A percentile compares a stretch with the other conserved stretches of the same genome.
Conservation (phyloP, 1,140 invertebrate genomes). For the Scaptomyza montana region DNA sequence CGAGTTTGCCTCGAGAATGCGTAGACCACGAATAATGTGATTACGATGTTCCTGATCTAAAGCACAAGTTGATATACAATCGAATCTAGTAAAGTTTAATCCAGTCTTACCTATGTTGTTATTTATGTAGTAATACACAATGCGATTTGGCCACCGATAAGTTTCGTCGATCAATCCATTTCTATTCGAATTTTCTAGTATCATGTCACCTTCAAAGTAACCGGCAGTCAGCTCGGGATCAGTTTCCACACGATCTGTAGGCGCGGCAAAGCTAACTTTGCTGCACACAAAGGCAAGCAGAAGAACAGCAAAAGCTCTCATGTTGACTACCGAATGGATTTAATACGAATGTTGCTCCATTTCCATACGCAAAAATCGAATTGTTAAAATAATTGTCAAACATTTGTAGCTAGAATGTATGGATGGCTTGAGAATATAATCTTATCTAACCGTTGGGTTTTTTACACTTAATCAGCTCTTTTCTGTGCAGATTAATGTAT, state of each 20-base stretch:
- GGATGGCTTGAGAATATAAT: too few species aligned
- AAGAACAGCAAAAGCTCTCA: constrained; percentile 7
- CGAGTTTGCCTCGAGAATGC: constrained; percentile 54
- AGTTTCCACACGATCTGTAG: constrained; percentile 38
- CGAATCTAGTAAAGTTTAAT: not conserved
- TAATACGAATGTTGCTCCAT: constrained; percentile 8
- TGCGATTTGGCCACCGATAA: constrained; percentile 86
- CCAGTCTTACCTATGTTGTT: constrained; percentile 49
- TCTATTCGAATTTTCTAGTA: constrained; percentile 20
- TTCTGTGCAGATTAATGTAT: too few species aligned
- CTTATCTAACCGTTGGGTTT: too few species aligned
- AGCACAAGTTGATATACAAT: not conserved
- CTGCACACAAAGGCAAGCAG: not conserved
- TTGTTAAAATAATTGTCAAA: too few species aligned
- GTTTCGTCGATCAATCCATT: constrained; percentile 86
- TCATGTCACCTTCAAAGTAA: constrained; percentile 69
- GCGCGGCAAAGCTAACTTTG: constrained; percentile 37
- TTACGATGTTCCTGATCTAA: constrained; percentile 61
- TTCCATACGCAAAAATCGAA: too few species aligned
- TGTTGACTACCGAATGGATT: constrained; percentile 14
- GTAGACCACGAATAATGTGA: constrained; percentile 65
- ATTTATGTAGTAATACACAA: constrained; percentile 87
- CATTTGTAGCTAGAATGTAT: too few species aligned
- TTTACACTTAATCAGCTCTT: too few species aligned
- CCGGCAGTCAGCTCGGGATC: constrained; percentile 72